These are phyloP conservation scores for Microplitis mediator DNA, from an alignment of 1,140 invertebrate genomes.

Conservation along the genomic window DNA sequence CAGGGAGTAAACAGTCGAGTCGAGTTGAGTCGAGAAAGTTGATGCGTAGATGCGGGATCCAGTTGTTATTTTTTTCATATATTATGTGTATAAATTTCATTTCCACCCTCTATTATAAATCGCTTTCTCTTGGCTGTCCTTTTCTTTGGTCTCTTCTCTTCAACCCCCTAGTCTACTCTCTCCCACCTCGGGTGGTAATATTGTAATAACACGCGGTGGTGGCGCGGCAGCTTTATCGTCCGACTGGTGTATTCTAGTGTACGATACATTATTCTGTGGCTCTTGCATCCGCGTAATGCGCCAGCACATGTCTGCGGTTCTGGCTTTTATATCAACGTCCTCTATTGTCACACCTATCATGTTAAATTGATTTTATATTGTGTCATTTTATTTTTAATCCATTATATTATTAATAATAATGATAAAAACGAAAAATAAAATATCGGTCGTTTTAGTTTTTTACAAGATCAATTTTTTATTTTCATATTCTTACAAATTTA, in stretches of 20 bases:
- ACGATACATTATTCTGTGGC: slow-evolving; percentile 25
- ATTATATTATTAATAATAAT: too few species aligned
- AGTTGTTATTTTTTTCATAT: neutral
- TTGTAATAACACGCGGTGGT: slow-evolving; percentile 46
- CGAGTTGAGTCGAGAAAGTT: neutral
- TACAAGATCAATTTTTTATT: too few species aligned
- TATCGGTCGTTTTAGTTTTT: too few species aligned
- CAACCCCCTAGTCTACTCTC: slow-evolving; percentile 24
- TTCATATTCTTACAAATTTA: too few species aligned
- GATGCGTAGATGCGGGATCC: neutral
- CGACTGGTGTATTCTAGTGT: neutral
- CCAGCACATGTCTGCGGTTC: slow-evolving; percentile 27
- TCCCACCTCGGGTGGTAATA: slow-evolving; percentile 36
- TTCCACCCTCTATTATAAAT: neutral
- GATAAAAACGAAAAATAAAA: too few species aligned
- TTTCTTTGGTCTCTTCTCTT: neutral
- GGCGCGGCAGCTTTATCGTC: slow-evolving; percentile 43
- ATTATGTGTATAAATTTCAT: neutral
- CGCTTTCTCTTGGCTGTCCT: neutral
- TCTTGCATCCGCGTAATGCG: slow-evolving; percentile 21
- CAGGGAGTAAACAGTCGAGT: too few species aligned
- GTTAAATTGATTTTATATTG: neutral
- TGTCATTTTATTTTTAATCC: neutral
- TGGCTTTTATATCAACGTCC: neutral
- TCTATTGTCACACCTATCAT: neutral